A percentile compares a stretch with the other conserved stretches of the same genome.
phyloP scores from a whole-genome alignment of 2,113 vertebrate genomes.

The Diadophis punctatus region DNA sequence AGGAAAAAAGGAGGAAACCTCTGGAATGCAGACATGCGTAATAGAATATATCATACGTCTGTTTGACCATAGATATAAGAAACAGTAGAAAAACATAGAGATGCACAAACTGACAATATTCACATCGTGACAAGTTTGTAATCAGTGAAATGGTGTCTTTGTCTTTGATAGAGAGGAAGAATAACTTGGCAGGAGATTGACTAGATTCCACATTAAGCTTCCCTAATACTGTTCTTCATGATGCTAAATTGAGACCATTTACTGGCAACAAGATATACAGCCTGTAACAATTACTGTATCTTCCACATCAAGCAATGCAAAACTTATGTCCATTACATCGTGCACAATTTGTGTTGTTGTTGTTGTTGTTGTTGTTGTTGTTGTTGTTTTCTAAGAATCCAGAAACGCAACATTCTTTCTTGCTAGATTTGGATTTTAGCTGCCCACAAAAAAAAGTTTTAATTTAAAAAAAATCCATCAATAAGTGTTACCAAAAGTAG shows the following conservation, averaged over 20 bases:
- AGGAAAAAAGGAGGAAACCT: too few relatives aligned
- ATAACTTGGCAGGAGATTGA: constrained; percentile 9
- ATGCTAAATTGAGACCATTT: constrained; percentile 18
- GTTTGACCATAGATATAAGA: too few relatives aligned
- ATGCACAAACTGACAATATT: too few relatives aligned
- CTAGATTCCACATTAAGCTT: constrained; percentile 13
- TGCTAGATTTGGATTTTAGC: neutral
- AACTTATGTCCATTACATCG: neutral
- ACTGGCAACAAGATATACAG: neutral
- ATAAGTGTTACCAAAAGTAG: neutral
- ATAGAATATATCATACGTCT: too few relatives aligned
- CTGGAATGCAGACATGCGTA: too few relatives aligned
- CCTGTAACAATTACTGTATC: neutral
- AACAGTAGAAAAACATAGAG: too few relatives aligned
- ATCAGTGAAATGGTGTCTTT: constrained; percentile 17
- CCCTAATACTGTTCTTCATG: neutral
- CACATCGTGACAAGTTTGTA: constrained; percentile 21
- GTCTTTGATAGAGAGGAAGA: constrained; percentile 11
- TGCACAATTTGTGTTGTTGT: rapidly evolving
- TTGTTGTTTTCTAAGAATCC: neutral
- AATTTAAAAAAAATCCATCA: neutral
- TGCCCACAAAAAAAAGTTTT: neutral
- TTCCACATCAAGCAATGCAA: neutral
- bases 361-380: neutral
- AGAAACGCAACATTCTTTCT: neutral